Conservation (phyloP, 2,797 vertebrate species). For the Cottoperca gobio region DNA sequence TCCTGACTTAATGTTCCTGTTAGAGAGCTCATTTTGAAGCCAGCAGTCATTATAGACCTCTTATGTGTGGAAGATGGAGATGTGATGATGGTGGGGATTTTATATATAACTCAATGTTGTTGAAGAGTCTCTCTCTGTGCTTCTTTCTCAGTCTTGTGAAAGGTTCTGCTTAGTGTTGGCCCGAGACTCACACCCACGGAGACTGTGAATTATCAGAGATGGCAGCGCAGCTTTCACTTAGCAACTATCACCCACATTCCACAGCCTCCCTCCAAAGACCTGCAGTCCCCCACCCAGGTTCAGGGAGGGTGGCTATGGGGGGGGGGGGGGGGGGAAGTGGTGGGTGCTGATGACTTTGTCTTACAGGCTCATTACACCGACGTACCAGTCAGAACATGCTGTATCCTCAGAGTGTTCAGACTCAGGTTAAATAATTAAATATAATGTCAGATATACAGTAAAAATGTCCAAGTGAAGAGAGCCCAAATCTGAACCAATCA, state of each 20-base stretch:
- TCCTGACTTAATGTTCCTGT: conserved; percentile 19
- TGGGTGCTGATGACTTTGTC: conserved; percentile 23
- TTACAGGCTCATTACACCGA: background rate
- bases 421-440: background rate
- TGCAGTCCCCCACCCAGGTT: conserved; percentile 45
- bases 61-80: conserved; percentile 20
- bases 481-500: background rate
- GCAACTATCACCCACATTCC: conserved; percentile 82
- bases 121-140: conserved; percentile 31
- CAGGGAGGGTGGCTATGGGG: conserved; percentile 41
- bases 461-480: background rate
- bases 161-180: conserved; percentile 74
- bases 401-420: conserved; percentile 2
- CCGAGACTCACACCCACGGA: conserved; percentile 72
- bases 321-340: background rate
- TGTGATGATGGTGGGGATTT: conserved; percentile 34
- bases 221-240: conserved; percentile 76
- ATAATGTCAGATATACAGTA: background rate
- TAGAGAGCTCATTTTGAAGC: conserved; percentile 28
- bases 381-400: conserved; percentile 23
- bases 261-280: conserved; percentile 74
- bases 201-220: conserved; percentile 70
- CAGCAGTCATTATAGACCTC: conserved; percentile 31
- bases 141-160: conserved; percentile 66
- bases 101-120: conserved; percentile 39